A percentile compares a stretch with the other conserved stretches of the same genome.
phyloP scores from a whole-genome alignment of 2,113 vertebrate genomes.

The Lepus timidus region DNA sequence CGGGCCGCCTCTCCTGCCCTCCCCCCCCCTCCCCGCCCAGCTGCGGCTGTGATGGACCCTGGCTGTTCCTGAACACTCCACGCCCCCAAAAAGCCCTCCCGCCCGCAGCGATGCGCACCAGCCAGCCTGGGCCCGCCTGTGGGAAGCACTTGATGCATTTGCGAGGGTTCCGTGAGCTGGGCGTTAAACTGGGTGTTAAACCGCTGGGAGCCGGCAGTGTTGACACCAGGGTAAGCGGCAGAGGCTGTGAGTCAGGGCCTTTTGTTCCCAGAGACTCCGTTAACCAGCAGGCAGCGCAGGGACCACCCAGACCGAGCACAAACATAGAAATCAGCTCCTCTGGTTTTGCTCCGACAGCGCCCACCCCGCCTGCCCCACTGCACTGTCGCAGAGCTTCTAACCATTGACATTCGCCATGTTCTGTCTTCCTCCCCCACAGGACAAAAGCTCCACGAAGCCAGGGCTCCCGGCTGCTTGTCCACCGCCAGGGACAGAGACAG shows the following conservation, averaged over 20 bases:
- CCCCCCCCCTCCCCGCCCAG: too few species aligned
- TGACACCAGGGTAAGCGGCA: background rate
- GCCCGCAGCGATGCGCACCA: fast-evolving
- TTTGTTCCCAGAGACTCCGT: background rate
- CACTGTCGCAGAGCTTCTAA: background rate
- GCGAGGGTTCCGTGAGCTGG: background rate
- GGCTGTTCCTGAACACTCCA: background rate
- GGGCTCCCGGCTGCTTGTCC: background rate
- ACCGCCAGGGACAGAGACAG: background rate
- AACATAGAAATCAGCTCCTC: background rate
- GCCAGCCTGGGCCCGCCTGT: background rate
- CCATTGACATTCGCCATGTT: background rate
- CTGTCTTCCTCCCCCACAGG: background rate
- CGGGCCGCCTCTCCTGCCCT: background rate
- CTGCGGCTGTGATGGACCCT: background rate
- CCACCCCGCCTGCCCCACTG: fast-evolving
- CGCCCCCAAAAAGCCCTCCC: background rate
- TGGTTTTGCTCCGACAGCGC: background rate
- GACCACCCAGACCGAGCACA: background rate
- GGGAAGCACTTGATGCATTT: too few species aligned
- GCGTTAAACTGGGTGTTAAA: background rate
- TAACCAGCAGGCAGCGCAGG: background rate
- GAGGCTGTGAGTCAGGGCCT: background rate
- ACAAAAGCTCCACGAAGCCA: background rate
- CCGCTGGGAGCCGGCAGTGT: background rate